Evolutionary conservation across 35 echinoderm and acorn worm species (phyloP).

Genomic region (Chiridota heheva): DNA sequence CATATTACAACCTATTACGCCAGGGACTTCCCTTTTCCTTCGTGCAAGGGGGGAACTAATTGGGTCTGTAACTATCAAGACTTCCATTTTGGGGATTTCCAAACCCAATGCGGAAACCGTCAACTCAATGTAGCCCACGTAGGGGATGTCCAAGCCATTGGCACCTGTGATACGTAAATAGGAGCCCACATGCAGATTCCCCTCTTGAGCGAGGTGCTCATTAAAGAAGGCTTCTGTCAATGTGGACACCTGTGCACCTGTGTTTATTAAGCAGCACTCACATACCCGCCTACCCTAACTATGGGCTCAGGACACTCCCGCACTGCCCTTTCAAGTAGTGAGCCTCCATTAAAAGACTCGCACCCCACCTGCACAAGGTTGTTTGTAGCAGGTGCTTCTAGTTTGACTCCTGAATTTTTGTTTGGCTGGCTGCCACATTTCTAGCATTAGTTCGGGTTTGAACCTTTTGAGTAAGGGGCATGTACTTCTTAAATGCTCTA

Average conservation of each 20-base stretch:
- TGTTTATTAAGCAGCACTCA: too few relatives aligned
- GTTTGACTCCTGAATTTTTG: too few relatives aligned
- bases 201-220: too few relatives aligned
- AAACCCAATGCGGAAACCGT: slow-evolving; percentile 27
- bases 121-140: slow-evolving; percentile 64
- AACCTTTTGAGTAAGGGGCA: too few relatives aligned
- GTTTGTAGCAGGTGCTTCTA: slow-evolving; percentile 2
- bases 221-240: too few relatives aligned
- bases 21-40: slow-evolving; percentile 63
- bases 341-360: slow-evolving; percentile 4
- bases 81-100: slow-evolving; percentile 58
- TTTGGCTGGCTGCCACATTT: too few relatives aligned
- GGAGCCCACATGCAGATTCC: slow-evolving; percentile 20
- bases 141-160: slow-evolving; percentile 78
- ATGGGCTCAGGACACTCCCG: slow-evolving; percentile 49
- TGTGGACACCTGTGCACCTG: too few relatives aligned
- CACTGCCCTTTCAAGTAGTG: slow-evolving; percentile 41
- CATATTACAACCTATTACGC: slow-evolving; percentile 76
- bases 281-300: slow-evolving; percentile 6
- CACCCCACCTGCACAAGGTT: slow-evolving; percentile 24
- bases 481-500: too few relatives aligned
- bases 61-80: slow-evolving; percentile 61
- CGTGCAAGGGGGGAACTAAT: slow-evolving; percentile 6
- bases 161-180: slow-evolving; percentile 40
- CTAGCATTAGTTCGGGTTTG: too few relatives aligned